Evolutionary conservation across 2,113 vertebrate species (phyloP).

Genomic region (Platysteira castanea): DNA sequence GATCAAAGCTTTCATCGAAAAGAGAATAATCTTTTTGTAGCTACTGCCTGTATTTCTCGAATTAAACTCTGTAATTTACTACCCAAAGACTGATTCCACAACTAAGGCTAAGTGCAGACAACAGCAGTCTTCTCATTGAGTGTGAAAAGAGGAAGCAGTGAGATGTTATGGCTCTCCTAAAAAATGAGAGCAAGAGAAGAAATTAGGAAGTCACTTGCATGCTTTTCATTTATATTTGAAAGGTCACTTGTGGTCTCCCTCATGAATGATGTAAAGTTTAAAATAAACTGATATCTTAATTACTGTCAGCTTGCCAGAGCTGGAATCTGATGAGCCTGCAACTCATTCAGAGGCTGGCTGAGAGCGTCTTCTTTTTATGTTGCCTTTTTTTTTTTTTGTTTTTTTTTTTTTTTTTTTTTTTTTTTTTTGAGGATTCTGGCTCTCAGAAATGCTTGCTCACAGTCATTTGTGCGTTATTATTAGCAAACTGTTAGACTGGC

Average conservation of each 20-base stretch:
- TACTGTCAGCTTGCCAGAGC: slow-evolving; percentile 16
- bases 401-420: background rate
- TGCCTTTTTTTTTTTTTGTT: background rate
- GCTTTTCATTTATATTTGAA: slow-evolving; percentile 60
- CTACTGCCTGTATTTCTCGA: background rate
- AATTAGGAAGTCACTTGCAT: background rate
- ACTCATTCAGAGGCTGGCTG: background rate
- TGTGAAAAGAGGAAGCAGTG: background rate
- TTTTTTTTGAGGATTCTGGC: background rate
- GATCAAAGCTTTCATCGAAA: background rate
- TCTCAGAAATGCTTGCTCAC: slow-evolving; percentile 57
- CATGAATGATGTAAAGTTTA: slow-evolving; percentile 8
- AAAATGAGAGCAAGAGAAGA: slow-evolving; percentile 3
- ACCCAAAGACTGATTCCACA: background rate
- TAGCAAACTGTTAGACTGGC: slow-evolving; percentile 22
- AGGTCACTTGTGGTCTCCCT: slow-evolving; percentile 9
- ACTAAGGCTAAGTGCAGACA: background rate
- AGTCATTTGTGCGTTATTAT: slow-evolving; percentile 11
- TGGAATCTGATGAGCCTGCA: slow-evolving; percentile 51
- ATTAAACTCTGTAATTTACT: background rate
- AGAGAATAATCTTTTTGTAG: background rate
- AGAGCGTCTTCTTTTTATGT: background rate
- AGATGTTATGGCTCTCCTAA: background rate
- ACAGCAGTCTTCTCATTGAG: background rate
- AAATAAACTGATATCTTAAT: slow-evolving; percentile 46